Base-by-base conservation (phyloP, 1,140 invertebrate genomes). In the Drosophila ironensis region DNA sequence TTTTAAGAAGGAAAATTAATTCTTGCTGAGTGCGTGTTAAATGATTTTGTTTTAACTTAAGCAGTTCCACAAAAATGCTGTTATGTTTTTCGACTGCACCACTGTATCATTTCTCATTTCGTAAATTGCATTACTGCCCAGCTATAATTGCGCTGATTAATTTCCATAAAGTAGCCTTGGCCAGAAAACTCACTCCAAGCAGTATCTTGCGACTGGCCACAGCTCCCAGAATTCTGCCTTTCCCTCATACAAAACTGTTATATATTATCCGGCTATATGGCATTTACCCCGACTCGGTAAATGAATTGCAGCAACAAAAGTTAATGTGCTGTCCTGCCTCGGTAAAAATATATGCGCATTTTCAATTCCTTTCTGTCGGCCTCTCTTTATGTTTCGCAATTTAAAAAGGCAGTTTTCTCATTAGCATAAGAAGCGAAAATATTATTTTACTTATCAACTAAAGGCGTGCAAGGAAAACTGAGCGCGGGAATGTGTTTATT, bases 121-220 rank as follows among this genome's bases (percentile, higher is more conserved):
- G 74, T 54, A 78, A 84, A 84, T 84, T 86, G 44, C 64, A 86
- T 78, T 86, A 73, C 64, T 63, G 73, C 17, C 56, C 50, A 41
- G 41, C 57, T 69, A 84, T 84, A 84, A 84, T 84, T 84, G 73
- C 80, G 74, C 73, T 78, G 80, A 84, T 84, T 84, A 84, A 86
- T 84, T 84, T 72, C 73, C 80, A 78, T 86, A 78, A 84, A 84
- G 64, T 57, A 66, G 40, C 52, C 33, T 12, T 56, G 71, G 37
- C 47, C 67, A 50, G 11, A 38, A 41, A 54, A 24, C 35, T 33
- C 35, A 9, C 16, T 38, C 27, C 14, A n/a, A n/a, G n/a, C n/a
- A 28, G 48, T 24, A 47, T 37, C 42, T 30, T 28, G 25, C 42
- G 56, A 50, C 61, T 51, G 68, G 4, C 42, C 42, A n/a, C n/a